Evolutionary conservation across 2,888 invertebrate species (phyloP).

Genomic region (Apodemia zela): DNA sequence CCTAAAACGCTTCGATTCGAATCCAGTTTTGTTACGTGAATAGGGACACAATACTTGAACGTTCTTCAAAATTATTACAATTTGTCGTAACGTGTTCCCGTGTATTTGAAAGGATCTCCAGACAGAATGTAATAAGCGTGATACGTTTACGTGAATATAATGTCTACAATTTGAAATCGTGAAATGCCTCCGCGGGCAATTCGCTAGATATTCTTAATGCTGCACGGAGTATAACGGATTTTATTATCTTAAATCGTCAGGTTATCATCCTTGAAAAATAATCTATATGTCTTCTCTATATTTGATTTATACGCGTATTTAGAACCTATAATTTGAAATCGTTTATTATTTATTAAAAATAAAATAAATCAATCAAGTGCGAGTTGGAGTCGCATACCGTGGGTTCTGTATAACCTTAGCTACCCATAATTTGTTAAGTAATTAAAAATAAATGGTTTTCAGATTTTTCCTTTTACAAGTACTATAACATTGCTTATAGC

Average conservation of each 20-base stretch:
- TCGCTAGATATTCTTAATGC: conserved; percentile 49
- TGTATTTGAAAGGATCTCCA: neutral
- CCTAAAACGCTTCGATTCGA: too few species aligned
- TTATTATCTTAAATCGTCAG: conserved; percentile 31
- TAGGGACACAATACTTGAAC: neutral
- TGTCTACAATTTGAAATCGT: conserved; percentile 64
- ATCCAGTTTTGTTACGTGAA: too few species aligned
- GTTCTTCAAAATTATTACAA: conserved; percentile 1
- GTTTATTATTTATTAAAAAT: too few species aligned
- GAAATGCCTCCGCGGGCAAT: conserved; percentile 52
- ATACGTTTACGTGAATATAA: conserved; percentile 54
- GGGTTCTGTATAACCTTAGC: too few species aligned
- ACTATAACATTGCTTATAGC: too few species aligned
- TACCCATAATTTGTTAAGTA: too few species aligned
- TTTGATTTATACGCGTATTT: neutral
- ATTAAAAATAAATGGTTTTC: too few species aligned
- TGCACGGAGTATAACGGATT: conserved; percentile 47
- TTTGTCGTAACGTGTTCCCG: neutral
- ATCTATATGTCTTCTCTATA: neutral
- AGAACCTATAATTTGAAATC: too few species aligned
- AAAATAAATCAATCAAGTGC: too few species aligned
- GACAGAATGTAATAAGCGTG: conserved; percentile 59
- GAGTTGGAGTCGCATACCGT: too few species aligned
- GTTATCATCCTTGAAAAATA: neutral
- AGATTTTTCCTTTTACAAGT: too few species aligned